These are phyloP conservation scores for Nephrocerus scutellatus DNA, from an alignment of 2,888 invertebrate genomes.

Conservation along the genomic window DNA sequence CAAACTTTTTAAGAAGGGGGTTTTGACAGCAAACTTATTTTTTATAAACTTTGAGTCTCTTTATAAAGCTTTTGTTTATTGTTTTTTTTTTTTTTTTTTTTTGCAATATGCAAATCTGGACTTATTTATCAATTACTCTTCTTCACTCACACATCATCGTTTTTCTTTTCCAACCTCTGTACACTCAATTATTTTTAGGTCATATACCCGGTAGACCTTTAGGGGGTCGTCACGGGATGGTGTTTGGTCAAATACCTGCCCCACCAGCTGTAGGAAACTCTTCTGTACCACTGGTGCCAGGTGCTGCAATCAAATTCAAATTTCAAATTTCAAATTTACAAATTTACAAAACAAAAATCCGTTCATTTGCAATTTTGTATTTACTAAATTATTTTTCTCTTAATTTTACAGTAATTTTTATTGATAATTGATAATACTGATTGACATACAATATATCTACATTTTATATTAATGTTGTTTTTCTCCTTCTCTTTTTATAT, in stretches of 20 bases:
- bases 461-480: too few relatives aligned
- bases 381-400: conserved; percentile 14
- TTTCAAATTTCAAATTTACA: too few relatives aligned
- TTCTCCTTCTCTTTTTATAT: too few relatives aligned
- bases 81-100: conserved; percentile 3
- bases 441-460: too few relatives aligned
- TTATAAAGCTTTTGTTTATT: conserved; percentile 5
- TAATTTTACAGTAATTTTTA: too few relatives aligned
- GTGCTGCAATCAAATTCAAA: conserved; percentile 34
- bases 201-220: conserved; percentile 59
- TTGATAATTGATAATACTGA: too few relatives aligned
- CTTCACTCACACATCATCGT: conserved; percentile 19
- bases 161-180: too few relatives aligned
- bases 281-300: conserved; percentile 51
- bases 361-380: too few relatives aligned
- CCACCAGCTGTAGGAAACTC: conserved; percentile 48
- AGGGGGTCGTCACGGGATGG: conserved; percentile 61
- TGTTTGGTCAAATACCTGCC: conserved; percentile 54
- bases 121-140: conserved; percentile 22
- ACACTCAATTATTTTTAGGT: too few relatives aligned
- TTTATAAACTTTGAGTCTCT: too few relatives aligned
- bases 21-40: too few relatives aligned
- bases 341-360: too few relatives aligned
- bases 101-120: conserved; percentile 10
- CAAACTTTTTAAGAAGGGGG: conserved; percentile 2